Evolutionary conservation across 2,888 invertebrate species (phyloP), one percentile per base, ranked within the genome.

Genomic region (Aspidapion aeneum): DNA sequence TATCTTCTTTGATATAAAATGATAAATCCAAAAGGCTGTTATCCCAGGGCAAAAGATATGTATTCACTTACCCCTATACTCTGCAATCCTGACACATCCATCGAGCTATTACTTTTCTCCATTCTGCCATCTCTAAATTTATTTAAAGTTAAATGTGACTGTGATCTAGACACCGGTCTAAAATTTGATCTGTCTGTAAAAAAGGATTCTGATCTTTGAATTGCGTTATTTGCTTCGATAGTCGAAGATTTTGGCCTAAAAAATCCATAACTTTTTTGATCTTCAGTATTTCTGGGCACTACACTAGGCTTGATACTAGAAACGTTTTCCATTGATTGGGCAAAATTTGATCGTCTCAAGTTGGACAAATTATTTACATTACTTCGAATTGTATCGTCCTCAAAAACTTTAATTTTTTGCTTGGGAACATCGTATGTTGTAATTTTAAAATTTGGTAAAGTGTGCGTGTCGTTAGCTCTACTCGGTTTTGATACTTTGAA

Each of bases 21-120:
- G n/a, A n/a, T n/a, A n/a, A n/a, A n/a, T n/a, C n/a, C n/a, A n/a
- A n/a, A n/a, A n/a, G n/a, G n/a, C n/a, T n/a, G n/a, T n/a, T n/a
- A n/a, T n/a, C n/a, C n/a, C n/a, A n/a, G n/a, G n/a, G n/a, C n/a
- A n/a, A n/a, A n/a, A n/a, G n/a, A n/a, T n/a, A n/a, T n/a, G n/a
- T n/a, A n/a, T n/a, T n/a, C 61, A 74, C 75, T 75, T 74, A 81
- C 81, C 79, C 78, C 81, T 66, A 81, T 74, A 70, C 81, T 81
- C 70, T 81, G 82, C 59, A 81, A 73, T 51, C 80, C 81, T 56
- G 80, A 79, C 18, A 80, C 78, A 69, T 82, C 82, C 67, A 77
- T 77, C 56, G 80, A 73, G 70, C 79, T 80, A 63, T 75, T 79
- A 20, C 78, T 79, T 69, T 76, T 78, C 2, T 74, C 72, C 49